Percentiles rank a stretch among this genome's conserved stretches.
Evolutionary conservation across 2,888 invertebrate genomes (phyloP).

Genomic region (Theristus sp.): DNA sequence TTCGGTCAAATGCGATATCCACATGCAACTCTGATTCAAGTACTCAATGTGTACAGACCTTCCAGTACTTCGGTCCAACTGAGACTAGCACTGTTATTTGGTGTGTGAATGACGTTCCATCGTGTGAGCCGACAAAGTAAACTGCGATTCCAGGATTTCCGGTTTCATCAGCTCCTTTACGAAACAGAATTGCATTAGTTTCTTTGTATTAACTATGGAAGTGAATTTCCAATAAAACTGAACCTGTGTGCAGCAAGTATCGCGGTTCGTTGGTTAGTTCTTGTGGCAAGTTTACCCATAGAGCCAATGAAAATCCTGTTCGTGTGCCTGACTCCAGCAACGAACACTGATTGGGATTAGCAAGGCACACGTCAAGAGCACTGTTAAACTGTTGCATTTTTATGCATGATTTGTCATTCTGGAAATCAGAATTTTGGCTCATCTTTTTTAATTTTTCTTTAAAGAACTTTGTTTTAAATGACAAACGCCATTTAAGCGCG

Average conservation of each 20-base stretch:
- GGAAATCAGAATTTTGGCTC: background rate
- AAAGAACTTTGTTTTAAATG: background rate
- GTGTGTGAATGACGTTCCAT: background rate
- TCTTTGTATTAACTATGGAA: no score
- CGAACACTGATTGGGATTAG: background rate
- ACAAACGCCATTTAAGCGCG: background rate
- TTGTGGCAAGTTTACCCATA: background rate
- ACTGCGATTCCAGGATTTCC: background rate
- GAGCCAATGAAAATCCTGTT: background rate
- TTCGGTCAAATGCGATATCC: background rate
- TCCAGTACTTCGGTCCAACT: background rate
- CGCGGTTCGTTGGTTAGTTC: background rate
- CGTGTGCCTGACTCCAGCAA: background rate
- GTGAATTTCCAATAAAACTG: no score
- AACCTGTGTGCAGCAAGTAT: background rate
- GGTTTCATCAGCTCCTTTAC: background rate
- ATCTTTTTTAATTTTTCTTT: background rate
- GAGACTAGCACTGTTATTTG: background rate
- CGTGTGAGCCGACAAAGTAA: background rate
- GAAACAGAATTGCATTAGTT: no score
- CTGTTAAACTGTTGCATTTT: background rate
- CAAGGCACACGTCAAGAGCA: background rate
- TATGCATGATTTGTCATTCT: background rate
- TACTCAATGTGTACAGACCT: background rate
- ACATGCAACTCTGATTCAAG: background rate